Evolutionary conservation across 2,113 vertebrate genomes (phyloP), one percentile per base, ranked within the genome.

Genomic region (Rhodinocichla rosea): DNA sequence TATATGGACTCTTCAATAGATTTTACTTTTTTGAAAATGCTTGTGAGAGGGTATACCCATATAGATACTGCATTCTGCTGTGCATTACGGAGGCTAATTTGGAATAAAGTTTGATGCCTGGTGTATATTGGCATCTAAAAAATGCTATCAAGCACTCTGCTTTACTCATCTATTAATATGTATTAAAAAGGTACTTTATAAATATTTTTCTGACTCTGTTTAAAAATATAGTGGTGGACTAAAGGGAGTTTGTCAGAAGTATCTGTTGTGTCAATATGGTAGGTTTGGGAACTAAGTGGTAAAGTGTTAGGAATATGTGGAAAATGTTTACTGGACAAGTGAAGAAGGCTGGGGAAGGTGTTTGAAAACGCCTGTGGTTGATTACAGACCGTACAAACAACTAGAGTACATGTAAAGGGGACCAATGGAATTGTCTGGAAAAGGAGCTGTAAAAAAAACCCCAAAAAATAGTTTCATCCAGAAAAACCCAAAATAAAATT

Each of bases 331-430:
- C 45, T 65, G 71, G 49, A 19, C n/a, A 23, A 33, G 32, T 26
- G 49, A 83, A 15, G 10, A 60, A 35, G 26, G 5, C n/a, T 84
- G 44, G 12, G 22, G 37, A 78, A 53, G 26, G 33, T 89, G 33
- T 81, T 89, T 89, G 15, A 84, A 67, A 15, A 42, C 10, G 32
- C 5, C 21, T 81, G 42, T 1, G 1, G 8, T 56, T 88, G 30
- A 83, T 74, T 39, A 44, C 1, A 5, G 65, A 39, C 17, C 1
- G 1, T 45, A 35, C 0, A 0, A 81, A 21, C 30, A 74, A 30
- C 12, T 8, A 56, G 11, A 62, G 23, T 8, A 69, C 45, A 30
- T 0, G 1, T 27, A 27, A 64, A 75, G 16, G 0, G 0, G 52
- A 47, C 26, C n/a, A 70, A 0, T 45, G 44, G 62, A 79, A 73